Conservation (phyloP, 2,113 vertebrate species). For the Nestor notabilis region DNA sequence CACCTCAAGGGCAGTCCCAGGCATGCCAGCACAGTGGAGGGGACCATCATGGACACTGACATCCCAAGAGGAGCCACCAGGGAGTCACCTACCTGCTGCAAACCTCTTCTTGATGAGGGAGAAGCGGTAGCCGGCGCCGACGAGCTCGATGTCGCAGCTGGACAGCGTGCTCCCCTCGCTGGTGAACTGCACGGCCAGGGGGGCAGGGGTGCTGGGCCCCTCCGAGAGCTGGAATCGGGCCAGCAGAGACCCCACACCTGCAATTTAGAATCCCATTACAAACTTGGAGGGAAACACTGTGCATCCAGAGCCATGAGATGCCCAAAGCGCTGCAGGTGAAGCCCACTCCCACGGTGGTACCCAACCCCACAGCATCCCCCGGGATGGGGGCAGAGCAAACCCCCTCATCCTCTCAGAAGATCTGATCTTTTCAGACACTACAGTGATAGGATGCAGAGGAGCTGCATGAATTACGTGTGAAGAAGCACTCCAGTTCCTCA, state of each 20-base stretch:
- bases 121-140: conserved; percentile 94
- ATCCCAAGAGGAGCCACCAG: rapidly evolving
- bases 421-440: not conserved
- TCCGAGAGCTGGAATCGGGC: conserved; percentile 92
- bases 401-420: not conserved
- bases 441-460: rapidly evolving
- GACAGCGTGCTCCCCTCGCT: conserved; percentile 96
- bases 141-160: conserved; percentile 93
- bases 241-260: conserved; percentile 92
- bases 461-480: rapidly evolving
- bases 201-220: conserved; percentile 91
- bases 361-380: rapidly evolving
- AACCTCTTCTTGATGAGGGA: conserved; percentile 98
- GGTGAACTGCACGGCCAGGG: conserved; percentile 94
- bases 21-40: rapidly evolving
- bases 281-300: rapidly evolving
- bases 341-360: rapidly evolving
- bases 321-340: rapidly evolving
- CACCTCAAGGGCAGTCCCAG: rapidly evolving
- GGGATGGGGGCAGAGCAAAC: rapidly evolving
- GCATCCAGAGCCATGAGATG: not conserved
- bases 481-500: rapidly evolving
- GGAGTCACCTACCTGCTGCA: conserved; percentile 85
- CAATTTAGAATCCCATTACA: not conserved
- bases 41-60: rapidly evolving